Percentiles rank a stretch among this genome's conserved stretches.
Evolutionary conservation across 2,113 vertebrate genomes (phyloP).

Genomic region (Reinhardtius hippoglossoides): DNA sequence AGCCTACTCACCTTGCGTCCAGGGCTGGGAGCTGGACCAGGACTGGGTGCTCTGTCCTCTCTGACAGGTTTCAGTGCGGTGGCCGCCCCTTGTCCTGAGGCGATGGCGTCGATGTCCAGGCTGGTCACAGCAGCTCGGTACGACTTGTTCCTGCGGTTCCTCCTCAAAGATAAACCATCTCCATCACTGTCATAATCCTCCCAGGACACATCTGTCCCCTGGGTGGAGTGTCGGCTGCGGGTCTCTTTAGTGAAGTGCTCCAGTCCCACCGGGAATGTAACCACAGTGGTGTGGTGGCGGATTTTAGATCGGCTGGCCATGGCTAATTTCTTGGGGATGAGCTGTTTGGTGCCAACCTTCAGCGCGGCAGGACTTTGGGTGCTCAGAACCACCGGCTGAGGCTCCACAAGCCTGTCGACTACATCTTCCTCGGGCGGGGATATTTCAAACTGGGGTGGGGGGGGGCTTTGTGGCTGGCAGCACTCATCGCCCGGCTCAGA

Average conservation of each 20-base stretch:
- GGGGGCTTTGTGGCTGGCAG: neutral
- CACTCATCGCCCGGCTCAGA: conserved; percentile 57
- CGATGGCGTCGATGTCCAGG: conserved; percentile 12
- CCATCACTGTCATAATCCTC: conserved; percentile 83
- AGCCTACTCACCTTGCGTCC: conserved; percentile 70
- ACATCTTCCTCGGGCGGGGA: rapidly evolving
- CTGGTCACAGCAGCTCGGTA: conserved; percentile 90
- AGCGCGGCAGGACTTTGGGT: conserved; percentile 84
- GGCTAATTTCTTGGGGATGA: conserved; percentile 90
- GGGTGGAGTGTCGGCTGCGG: conserved; percentile 45
- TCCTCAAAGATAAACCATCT: conserved; percentile 69
- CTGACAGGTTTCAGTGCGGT: conserved; percentile 72
- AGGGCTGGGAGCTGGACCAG: conserved; percentile 33
- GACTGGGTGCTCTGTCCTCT: conserved; percentile 69
- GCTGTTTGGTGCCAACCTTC: conserved; percentile 88
- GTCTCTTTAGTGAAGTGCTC: conserved; percentile 31
- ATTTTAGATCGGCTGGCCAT: conserved; percentile 82
- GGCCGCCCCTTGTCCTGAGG: neutral
- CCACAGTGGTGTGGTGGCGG: conserved; percentile 87
- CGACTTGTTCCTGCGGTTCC: conserved; percentile 91
- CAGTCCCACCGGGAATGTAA: conserved; percentile 70
- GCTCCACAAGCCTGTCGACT: conserved; percentile 7
- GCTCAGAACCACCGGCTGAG: conserved; percentile 83
- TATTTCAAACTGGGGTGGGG: conserved; percentile 1
- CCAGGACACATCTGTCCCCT: conserved; percentile 72